Base-by-base conservation (phyloP, 2,113 vertebrate genomes). In the Phrynosoma platyrhinos region DNA sequence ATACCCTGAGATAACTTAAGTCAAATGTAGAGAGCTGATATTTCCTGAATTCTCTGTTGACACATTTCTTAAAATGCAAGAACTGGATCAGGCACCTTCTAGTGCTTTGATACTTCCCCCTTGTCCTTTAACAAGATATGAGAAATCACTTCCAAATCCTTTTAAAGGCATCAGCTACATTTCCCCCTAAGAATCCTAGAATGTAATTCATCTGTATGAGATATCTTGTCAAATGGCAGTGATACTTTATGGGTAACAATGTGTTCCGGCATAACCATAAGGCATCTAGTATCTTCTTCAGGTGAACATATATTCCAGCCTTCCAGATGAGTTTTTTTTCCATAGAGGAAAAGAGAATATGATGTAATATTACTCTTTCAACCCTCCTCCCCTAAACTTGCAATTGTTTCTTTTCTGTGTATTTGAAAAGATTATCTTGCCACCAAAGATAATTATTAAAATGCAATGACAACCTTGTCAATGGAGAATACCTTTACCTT, bases 181-280 rank as follows among this genome's bases (percentile, higher is more conserved):
- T 71, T 84, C 90, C 91, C 84, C 81, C 91, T 93, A 93, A 91
- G 88, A 93, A 93, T 94, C 93, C 91, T 82, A 7, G 62, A 90
- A 93, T 72, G 79, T 85, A 94, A 94, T 96, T 94, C 74, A 92
- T 94, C 88, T 92, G 83, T 76, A 93, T 93, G 91, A 93, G 80
- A 27, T 92, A 79, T n/a, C 82, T 91, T 96, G 91, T 95, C 94
- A 93, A 89, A 88, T 55, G 75, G 32, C 90, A 94, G 94, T 93
- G 69, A 69, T 90, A 93, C 74, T 78, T 89, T 82, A 92, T 86
- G 89, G 90, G 94, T 96, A 95, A 94, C 76, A 87, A 82, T 92
- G 84, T 92, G 86, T 78, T 94, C 74, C 83, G 88, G 90, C 83
- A 90, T 92, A 94, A 94, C 91, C 90, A 91, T 92, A 95, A 95